Evolutionary conservation across 2,888 invertebrate species (phyloP).

Genomic region (Chaitophorus viminalis): DNA sequence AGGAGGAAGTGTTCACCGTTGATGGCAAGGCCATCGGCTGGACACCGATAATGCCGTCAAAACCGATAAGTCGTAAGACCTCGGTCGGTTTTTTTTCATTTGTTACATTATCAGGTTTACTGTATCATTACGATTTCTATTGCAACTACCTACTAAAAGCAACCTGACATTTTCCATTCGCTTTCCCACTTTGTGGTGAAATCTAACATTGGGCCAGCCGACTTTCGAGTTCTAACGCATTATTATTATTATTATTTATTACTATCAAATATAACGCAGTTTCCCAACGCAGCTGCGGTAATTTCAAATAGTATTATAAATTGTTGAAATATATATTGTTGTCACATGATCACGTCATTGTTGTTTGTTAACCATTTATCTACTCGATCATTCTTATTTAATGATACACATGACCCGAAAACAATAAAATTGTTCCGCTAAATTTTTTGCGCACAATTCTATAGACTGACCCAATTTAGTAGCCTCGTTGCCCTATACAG

Average conservation of each 20-base stretch:
- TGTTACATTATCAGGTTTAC: background rate
- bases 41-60: constrained; percentile 20
- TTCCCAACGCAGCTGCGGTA: background rate
- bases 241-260: too few species aligned
- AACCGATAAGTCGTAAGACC: constrained; percentile 5
- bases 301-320: background rate
- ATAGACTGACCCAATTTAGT: constrained; percentile 17
- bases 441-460: background rate
- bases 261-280: background rate
- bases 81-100: background rate
- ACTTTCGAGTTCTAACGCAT: background rate
- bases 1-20: constrained; percentile 40
- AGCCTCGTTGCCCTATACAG: background rate
- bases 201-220: background rate
- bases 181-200: constrained; percentile 6
- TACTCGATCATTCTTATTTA: background rate
- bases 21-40: constrained; percentile 13
- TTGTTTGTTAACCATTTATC: background rate
- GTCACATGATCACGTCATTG: background rate
- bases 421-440: constrained; percentile 15
- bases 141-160: background rate
- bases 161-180: background rate
- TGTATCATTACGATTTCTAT: background rate
- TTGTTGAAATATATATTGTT: background rate
- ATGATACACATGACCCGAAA: constrained; percentile 3